Evolutionary conservation across 2,797 vertebrate genomes (phyloP), one percentile per base, ranked within the genome.

Genomic region (Meriones psammophilus): DNA sequence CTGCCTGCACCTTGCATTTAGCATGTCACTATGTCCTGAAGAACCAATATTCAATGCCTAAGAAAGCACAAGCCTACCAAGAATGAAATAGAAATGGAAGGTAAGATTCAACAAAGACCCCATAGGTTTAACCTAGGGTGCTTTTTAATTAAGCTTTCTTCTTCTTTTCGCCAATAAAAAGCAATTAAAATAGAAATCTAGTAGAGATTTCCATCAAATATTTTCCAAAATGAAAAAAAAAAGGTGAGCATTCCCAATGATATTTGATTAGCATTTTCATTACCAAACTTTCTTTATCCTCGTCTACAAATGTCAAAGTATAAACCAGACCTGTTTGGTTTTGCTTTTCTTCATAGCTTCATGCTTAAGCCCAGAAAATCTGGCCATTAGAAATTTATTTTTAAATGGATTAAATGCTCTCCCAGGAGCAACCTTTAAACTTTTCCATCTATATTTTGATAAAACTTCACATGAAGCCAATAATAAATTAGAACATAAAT

Each of bases 381-480:
- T 97, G 90, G 83, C 89, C 96, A 98, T 97, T 96, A 96, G 96
- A 97, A 97, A 97, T 97, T 97, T 98, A 97, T 98, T 98, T 98
- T 97, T 96, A 97, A 97, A 97, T 97, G 96, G 97, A 98, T 98
- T 98, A 98, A 97, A 91, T 94, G 92, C 93, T 98, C 95, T 98
- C 98, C 98, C 97, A 94, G 97, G 98, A 98, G 98, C 88, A 66
- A 97, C 98, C 96, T 98, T 98, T 97, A 98, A 97, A 98, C 89
- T 98, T 96, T 97, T 95, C 96, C 97, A 98, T 98, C 96, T 98
- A 97, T 98, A 97, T 98, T 98, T 98, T 97, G 97, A 98, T 98
- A 98, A 98, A 98, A 98, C 96, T 98, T 98, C 98, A 98, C 98
- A 98, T 97, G 98, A 98, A 98, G 98, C 98, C 98, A 98, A 98